Evolutionary conservation across 2,113 vertebrate genomes (phyloP).

Genomic region (Falcunculus frontatus): DNA sequence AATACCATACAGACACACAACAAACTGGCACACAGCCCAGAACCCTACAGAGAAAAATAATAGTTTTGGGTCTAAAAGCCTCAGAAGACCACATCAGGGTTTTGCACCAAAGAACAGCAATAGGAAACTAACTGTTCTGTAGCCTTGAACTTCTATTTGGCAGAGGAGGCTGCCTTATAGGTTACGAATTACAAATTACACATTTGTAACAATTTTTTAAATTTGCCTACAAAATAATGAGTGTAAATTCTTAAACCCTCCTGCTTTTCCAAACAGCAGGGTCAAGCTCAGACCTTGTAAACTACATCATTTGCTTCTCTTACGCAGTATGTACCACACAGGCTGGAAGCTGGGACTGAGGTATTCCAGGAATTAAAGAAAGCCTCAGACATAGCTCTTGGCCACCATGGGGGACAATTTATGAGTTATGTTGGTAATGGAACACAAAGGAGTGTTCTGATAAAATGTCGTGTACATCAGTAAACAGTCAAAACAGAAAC

Average conservation of each 20-base stretch:
- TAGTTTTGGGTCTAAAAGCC: neutral
- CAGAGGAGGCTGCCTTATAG: neutral
- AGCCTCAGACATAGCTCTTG: neutral
- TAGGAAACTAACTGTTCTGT: neutral
- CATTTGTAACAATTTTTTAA: neutral
- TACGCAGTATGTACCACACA: too few relatives aligned
- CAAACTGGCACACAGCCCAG: neutral
- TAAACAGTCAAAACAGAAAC: neutral
- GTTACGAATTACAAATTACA: neutral
- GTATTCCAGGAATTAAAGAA: neutral
- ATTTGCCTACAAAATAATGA: neutral
- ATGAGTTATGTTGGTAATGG: neutral
- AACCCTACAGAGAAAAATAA: neutral
- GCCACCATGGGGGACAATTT: neutral
- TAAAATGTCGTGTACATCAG: fast-evolving
- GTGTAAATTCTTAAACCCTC: neutral
- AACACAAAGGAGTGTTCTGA: neutral
- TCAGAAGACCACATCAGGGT: neutral
- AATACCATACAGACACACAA: neutral
- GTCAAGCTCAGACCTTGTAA: neutral
- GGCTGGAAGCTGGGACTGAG: neutral
- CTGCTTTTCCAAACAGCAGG: neutral
- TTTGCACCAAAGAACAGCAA: neutral
- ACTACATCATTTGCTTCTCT: neutral
- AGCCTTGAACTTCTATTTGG: neutral